A percentile compares a stretch with the other conserved stretches of the same genome.
phyloP scores from a whole-genome alignment of 2,797 vertebrate species.

The Meriones psammophilus region DNA sequence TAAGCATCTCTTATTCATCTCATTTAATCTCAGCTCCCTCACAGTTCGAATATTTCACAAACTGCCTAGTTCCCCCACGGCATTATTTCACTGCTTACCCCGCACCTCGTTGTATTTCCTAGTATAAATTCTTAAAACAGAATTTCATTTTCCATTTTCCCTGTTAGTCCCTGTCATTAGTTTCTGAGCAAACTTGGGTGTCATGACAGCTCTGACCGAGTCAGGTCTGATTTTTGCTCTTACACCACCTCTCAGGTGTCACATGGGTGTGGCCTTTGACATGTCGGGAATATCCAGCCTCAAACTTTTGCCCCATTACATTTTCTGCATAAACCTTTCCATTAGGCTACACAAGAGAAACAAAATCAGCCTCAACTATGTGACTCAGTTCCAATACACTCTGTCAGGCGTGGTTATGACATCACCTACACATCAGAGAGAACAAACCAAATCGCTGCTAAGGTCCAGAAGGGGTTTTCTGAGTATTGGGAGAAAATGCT shows the following conservation, averaged over 20 bases:
- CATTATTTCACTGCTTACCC: background rate
- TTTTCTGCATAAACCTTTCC: constrained; percentile 3
- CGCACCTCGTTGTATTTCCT: background rate
- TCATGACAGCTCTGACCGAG: background rate
- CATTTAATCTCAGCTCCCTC: background rate
- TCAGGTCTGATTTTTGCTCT: background rate
- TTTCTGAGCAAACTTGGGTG: background rate
- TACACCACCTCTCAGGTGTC: background rate
- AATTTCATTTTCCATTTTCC: background rate
- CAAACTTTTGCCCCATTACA: background rate
- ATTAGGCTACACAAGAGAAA: background rate
- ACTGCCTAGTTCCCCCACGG: background rate
- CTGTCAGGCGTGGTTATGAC: background rate
- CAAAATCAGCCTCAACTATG: background rate
- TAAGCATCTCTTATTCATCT: background rate
- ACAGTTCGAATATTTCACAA: background rate
- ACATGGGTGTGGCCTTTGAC: background rate
- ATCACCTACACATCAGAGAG: background rate
- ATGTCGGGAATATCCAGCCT: background rate
- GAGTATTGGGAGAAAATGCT: background rate
- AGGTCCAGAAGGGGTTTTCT: no score
- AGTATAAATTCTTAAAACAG: background rate
- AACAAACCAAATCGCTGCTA: background rate
- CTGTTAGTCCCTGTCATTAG: background rate
- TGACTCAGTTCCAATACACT: background rate